A percentile compares a stretch with the other conserved stretches of the same genome.
These are phyloP conservation scores for Gavialis gangeticus DNA, from an alignment of 2,113 vertebrate species.

Conservation along the genomic window DNA sequence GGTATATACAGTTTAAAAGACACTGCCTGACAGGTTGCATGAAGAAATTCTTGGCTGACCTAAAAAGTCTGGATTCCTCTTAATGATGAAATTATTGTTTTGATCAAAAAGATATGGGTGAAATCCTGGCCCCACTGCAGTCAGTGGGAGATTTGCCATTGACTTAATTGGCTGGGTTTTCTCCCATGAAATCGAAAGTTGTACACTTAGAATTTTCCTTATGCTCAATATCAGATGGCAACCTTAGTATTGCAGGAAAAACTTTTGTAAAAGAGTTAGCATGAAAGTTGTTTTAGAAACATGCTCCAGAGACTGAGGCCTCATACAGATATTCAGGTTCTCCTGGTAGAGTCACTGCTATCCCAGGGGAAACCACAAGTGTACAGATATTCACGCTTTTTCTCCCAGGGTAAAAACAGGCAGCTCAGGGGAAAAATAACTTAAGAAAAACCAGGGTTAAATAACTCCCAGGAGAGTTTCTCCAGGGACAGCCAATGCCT, in stretches of 20 bases:
- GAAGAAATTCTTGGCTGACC: constrained; percentile 55
- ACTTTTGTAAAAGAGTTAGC: background rate
- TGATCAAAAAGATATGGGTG: constrained; percentile 38
- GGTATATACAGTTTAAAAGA: background rate
- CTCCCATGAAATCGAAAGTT: background rate
- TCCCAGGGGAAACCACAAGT: too few species aligned
- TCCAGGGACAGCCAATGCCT: too few species aligned
- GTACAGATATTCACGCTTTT: too few species aligned
- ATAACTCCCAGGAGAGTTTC: too few species aligned
- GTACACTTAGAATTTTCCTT: background rate
- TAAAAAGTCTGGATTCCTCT: constrained; percentile 42
- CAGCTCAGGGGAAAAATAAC: too few species aligned
- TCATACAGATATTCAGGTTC: too few species aligned
- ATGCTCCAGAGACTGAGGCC: constrained; percentile 2
- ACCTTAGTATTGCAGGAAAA: background rate
- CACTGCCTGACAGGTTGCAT: background rate
- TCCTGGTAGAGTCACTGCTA: too few species aligned
- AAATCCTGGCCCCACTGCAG: background rate
- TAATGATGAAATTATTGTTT: constrained; percentile 26
- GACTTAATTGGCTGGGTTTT: constrained; percentile 7
- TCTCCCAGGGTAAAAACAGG: too few species aligned
- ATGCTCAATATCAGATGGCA: background rate
- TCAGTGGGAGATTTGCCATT: background rate
- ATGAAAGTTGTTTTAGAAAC: constrained; percentile 13
- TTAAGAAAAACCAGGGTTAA: too few species aligned